Base-by-base conservation (phyloP, 2,797 vertebrate species). In the Muraenolepis orangiensis region DNA sequence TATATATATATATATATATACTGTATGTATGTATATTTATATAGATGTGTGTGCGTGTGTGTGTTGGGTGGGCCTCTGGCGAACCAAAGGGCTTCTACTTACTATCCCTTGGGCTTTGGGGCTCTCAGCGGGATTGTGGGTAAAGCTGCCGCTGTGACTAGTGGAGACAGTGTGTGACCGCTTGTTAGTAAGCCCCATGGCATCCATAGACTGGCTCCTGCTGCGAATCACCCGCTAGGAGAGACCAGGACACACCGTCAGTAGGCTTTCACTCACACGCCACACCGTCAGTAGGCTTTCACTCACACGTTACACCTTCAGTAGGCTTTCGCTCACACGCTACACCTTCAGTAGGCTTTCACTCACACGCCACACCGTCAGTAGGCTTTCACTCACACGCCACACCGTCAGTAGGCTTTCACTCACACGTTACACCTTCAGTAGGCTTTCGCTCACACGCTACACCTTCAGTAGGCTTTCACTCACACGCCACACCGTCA, bases 101-200 rank as follows among this genome's bases (percentile, higher is more conserved):
- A 97, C 96, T 95, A 97, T 95, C 93, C 94, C 95, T 7, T 95
- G 91, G 36, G 93, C 91, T 93, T 96, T 97, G 92, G 93, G 94
- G 85, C 93, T 94, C 90, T 98, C 96, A 69, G 95, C 94, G 88
- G 88, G 86, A 93, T 92, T 95, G 91, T 95, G 96, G 71, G 94
- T 91, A 86, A 98, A 96, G 94, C 95, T 95, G 87, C 95, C 94
- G 77, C 95, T 97, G 91, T 96, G 96, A 93, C 96, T 98, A 93
- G 95, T 95, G 81, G 95, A 96, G 91, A 97, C 95, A 28, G 94
- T 93, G 88, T 91, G 92, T 81, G 95, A 94, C 91, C 96, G 96
- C 94, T 95, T 97, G 93, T 90, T 95, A 94, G 91, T 95, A 76
- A 96, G 94, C 73, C 94, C 95, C 95, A 95, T 93, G 91, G 96